Base-by-base conservation (phyloP, 2,797 vertebrate species). In the Lepilemur ruficaudatus region DNA sequence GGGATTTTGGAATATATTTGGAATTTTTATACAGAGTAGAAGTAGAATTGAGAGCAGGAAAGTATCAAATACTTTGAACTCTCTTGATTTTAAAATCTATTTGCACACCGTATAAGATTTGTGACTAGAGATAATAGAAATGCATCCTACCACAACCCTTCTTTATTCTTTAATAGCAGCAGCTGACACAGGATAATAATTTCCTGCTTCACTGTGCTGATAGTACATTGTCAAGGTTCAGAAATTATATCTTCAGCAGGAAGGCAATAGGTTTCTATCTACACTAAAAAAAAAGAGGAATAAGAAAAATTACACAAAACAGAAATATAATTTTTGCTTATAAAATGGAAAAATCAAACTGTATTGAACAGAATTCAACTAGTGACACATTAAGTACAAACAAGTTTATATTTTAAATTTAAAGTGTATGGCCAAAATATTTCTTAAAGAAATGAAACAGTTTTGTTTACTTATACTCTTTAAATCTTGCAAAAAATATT, bases 161-260 rank as follows among this genome's bases (percentile, higher is more conserved):
- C 96, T 73, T 81, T 94, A 76, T 57, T 97, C 84, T 96, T 95
- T 92, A 96, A 67, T 14, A 90, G 48, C 48, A 95, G 63, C 52
- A 91, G 79, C 92, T 95, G 97, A 85, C 93, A 97, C 65, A 96
- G 83, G 48, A 96, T 76, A 97, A 93, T 76, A 92, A 92, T 98
- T 98, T 97, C 92, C 93, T 91, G 96, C 95, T 95, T 97, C 92
- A 82, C 93, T 96, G 79, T 93, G 65, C 88, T 96, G 82, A 92
- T 28, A 95, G 73, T 70, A 88, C 57, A 91, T 81, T 10, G 11
- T 85, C 88, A 90, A 95, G 90, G 93, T 92, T 97, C 93, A 96
- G 90, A 97, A 97, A 97, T 95, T 76, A 96, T 78, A 85, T 70
- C 81, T 92, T 91, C 93, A 97, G 93, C 84, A 96, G 95, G 81